A percentile compares a stretch with the other conserved stretches of the same genome.
phyloP scores from a whole-genome alignment of 2,113 vertebrate genomes.

The Neolamprologus sp. region DNA sequence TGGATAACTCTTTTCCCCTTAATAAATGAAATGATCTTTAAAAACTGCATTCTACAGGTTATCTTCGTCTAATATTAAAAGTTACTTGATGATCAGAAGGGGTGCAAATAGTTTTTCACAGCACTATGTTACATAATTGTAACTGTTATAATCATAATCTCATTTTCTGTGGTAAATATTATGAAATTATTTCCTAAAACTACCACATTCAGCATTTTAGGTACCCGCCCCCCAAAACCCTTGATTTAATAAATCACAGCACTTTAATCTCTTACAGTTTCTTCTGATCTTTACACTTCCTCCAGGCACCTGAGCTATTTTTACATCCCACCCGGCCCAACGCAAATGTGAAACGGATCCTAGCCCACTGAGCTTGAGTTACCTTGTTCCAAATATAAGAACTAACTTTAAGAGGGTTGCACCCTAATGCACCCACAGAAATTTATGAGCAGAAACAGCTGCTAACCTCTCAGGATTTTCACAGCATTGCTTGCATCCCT shows the following conservation, averaged over 20 bases:
- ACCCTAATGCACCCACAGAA: neutral
- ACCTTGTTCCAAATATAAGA: conserved; percentile 70
- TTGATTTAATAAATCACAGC: neutral
- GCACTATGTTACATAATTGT: fast-evolving
- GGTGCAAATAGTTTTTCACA: neutral
- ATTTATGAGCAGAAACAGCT: conserved; percentile 65
- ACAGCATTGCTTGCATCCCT: conserved; percentile 9
- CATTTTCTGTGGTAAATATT: neutral
- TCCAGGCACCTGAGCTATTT: conserved; percentile 58
- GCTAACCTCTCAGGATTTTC: conserved; percentile 55
- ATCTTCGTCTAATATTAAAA: neutral
- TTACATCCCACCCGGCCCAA: conserved; percentile 7
- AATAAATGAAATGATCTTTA: neutral
- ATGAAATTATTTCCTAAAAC: neutral
- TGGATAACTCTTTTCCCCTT: neutral
- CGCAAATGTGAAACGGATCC: conserved; percentile 23
- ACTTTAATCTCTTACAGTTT: conserved; percentile 20
- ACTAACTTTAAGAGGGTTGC: conserved; percentile 28
- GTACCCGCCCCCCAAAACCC: fast-evolving
- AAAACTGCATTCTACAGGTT: neutral
- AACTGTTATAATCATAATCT: neutral
- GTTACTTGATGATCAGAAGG: neutral
- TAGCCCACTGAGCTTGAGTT: conserved; percentile 55
- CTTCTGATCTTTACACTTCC: conserved; percentile 41
- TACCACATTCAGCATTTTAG: neutral